Evolutionary conservation across 2,797 vertebrate genomes (phyloP).

Genomic region (Linurgus olivaceus): DNA sequence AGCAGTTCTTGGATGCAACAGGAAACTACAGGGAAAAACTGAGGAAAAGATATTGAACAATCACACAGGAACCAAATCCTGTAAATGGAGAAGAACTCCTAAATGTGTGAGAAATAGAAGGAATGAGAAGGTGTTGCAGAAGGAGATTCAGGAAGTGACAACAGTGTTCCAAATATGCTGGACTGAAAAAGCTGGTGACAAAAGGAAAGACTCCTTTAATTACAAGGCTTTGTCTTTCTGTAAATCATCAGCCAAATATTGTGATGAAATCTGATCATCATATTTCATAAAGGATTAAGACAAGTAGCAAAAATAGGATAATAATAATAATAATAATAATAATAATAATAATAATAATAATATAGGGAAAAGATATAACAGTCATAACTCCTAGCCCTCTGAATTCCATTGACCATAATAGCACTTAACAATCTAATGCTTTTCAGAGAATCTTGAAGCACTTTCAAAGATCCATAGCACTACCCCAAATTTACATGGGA

Average conservation of each 20-base stretch:
- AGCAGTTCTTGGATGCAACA: background rate
- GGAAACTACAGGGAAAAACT: background rate
- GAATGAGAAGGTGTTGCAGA: background rate
- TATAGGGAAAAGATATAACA: background rate
- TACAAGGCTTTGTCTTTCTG: background rate
- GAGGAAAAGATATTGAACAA: background rate
- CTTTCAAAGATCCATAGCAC: background rate
- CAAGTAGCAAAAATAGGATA: background rate
- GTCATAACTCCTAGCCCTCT: background rate
- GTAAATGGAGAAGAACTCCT: background rate
- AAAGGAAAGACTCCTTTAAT: background rate
- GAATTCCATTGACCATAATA: background rate
- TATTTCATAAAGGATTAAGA: background rate
- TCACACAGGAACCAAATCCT: background rate
- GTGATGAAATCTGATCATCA: background rate
- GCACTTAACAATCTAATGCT: background rate
- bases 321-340: background rate
- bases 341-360: background rate
- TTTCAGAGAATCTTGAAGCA: background rate
- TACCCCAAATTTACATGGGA: background rate
- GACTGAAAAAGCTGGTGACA: background rate
- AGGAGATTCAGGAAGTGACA: background rate
- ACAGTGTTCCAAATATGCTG: background rate
- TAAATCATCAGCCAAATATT: background rate
- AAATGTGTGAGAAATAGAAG: background rate